phyloP scores from a whole-genome alignment of 2,888 invertebrate species.

The Lochmaea capreae region DNA sequence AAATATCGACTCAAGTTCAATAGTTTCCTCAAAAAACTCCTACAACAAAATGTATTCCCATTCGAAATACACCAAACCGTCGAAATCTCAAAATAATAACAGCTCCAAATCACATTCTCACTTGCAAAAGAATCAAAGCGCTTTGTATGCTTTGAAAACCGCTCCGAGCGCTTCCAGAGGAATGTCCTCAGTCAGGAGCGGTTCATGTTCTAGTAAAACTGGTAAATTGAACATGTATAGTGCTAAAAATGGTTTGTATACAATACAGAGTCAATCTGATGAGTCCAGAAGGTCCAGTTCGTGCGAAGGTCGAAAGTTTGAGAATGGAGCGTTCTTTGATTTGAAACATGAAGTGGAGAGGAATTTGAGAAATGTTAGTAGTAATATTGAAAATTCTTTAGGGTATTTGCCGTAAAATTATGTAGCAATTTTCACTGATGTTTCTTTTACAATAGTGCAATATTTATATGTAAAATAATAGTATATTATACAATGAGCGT shows the following conservation, averaged over 20 bases:
- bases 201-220: conserved; percentile 21
- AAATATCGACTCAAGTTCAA: conserved; percentile 49
- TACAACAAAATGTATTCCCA: conserved; percentile 51
- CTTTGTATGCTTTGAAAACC: conserved; percentile 26
- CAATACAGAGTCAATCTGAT: conserved; percentile 66
- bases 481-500: neutral
- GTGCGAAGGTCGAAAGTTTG: conserved; percentile 49
- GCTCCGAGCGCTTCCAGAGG: conserved; percentile 19
- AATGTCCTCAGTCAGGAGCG: conserved; percentile 25
- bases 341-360: conserved; percentile 40
- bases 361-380: conserved; percentile 59
- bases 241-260: conserved; percentile 64
- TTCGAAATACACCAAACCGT: conserved; percentile 48
- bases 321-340: conserved; percentile 50
- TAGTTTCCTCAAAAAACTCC: conserved; percentile 50
- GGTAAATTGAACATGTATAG: conserved; percentile 59
- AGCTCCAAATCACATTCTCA: conserved; percentile 34
- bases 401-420: conserved; percentile 77
- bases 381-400: conserved; percentile 73
- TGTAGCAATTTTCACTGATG: no score
- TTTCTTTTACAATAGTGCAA: neutral
- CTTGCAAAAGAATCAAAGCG: conserved; percentile 37
- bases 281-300: conserved; percentile 61
- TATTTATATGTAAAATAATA: neutral
- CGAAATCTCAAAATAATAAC: conserved; percentile 39